Evolutionary conservation across 1,140 invertebrate species (phyloP), one percentile per base, ranked within the genome.

Genomic region (Psilanteris sp.): DNA sequence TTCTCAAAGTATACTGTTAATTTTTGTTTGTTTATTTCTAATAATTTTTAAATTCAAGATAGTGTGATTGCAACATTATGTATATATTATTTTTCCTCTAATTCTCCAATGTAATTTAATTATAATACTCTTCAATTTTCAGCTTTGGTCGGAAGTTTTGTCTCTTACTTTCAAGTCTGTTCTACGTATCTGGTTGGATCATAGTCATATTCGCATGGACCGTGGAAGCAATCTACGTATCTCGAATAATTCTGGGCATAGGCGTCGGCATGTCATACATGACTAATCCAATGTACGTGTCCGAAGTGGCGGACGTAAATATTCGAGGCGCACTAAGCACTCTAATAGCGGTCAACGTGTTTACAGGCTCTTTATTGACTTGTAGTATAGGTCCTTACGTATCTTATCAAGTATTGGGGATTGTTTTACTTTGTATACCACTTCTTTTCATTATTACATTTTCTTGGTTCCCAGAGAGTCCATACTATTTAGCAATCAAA

Each of bases 401-500:
- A 0, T 90, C 90, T n/a, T 92, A 91, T 48, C 83, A 89, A 0
- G 87, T 90, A 0, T 77, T 92, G 0, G 90, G 90, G 0, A 84
- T 87, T 16, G 85, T 91, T 54, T 88, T 91, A 13, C 83, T 92
- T 3, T 72, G 87, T 0, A 82, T 92, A 13, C 89, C 92, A 0
- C 81, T 92, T 0, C 61, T 93, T 0, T 92, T 93, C 55, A 83
- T 93, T 0, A 62, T 91, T 0, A 91, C 90, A 0, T 93, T 94
- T 81, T 87, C 89, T 20, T 92, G 91, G 78, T 92, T 95, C 81
- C 94, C 94, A 0, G 95, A 96, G 85, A 94, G 93, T 3, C 94
- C 95, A 0, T 92, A 95, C 68, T 96, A 91, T 74, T 88, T 92
- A 16, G 86, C 91, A 0, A 90, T 90, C 39, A 90, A 90, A 10